Conservation (phyloP, 2,888 invertebrate species). For the Isotomurus palustris region DNA sequence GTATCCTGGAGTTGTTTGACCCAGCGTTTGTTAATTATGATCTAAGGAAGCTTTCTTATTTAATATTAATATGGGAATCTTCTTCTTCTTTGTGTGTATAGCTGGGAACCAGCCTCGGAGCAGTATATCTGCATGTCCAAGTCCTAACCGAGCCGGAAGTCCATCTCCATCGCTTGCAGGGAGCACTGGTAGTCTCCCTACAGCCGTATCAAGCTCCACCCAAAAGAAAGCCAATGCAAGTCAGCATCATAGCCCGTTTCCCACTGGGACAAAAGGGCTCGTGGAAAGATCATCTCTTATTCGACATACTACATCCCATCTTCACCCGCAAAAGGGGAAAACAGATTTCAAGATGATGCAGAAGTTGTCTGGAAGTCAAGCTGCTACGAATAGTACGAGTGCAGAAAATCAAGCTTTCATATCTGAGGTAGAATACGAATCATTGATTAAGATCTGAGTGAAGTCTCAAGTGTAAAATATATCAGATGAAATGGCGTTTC, state of each 20-base stretch:
- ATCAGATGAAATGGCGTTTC: neutral
- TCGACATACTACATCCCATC: slow-evolving; percentile 64
- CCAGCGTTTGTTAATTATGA: no score
- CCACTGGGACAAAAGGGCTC: slow-evolving; percentile 65
- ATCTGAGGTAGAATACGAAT: slow-evolving; percentile 65
- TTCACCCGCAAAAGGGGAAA: slow-evolving; percentile 53
- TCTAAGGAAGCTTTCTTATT: no score
- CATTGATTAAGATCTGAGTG: neutral
- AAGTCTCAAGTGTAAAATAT: neutral
- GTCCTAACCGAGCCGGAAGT: slow-evolving; percentile 51
- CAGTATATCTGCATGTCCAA: slow-evolving; percentile 49
- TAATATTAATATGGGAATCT: no score
- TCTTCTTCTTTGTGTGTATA: no score
- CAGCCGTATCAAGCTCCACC: slow-evolving; percentile 39
- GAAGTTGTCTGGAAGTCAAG: slow-evolving; percentile 63
- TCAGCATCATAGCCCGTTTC: slow-evolving; percentile 69
- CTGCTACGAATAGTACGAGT: slow-evolving; percentile 63
- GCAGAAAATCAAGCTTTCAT: slow-evolving; percentile 90
- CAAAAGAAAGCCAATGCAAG: slow-evolving; percentile 45
- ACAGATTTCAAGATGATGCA: slow-evolving; percentile 50
- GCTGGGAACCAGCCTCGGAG: slow-evolving; percentile 21
- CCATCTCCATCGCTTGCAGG: slow-evolving; percentile 51
- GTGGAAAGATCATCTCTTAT: slow-evolving; percentile 87
- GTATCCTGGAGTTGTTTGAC: no score
- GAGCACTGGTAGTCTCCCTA: slow-evolving; percentile 46